Evolutionary conservation across 2,888 invertebrate species (phyloP), one percentile per base, ranked within the genome.

Genomic region (Disparrhopalites patrizii): DNA sequence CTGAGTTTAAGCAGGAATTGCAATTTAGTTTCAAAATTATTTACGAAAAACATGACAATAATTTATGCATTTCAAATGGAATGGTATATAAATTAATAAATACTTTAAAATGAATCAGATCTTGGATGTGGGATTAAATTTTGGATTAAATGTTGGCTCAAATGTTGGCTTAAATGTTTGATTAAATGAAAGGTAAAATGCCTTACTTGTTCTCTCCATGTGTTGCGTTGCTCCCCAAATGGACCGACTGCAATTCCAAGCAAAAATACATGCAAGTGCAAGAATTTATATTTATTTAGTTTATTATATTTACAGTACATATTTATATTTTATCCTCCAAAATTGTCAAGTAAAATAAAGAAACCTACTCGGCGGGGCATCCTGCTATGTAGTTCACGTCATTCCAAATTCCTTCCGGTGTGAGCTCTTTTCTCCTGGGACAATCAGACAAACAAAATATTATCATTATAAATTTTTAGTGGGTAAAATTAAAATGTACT

Each of bases 351-450:
- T 5, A 30, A 28, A 65, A 23, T 52, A 2, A n/a, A 33, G n/a
- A 36, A 15, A 23, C 5, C n/a, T 20, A 66, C 66, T 62, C 62
- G 23, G 66, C 66, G 2, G 61, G 55, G 20, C 66, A 66, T 31
- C 66, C 66, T 33, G 43, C 15, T 0, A 62, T 66, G 51, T 66
- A 66, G 20, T 66, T 62, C 1, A 66, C 66, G 56, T 62, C 62
- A 31, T 43, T 25, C 66, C 66, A 66, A 8, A 8, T 62, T 15
- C 66, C 66, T 30, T 51, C 38, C 1, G 57, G 10, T 28, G 38
- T 62, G 38, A 67, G 23, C 33, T 62, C 50, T 18, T 25, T 25
- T 23, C 56, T 38, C 62, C 57, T 62, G 13, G n/a, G n/a, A n/a
- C n/a, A n/a, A n/a, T n/a, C n/a, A n/a, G n/a, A n/a, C n/a, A n/a